phyloP scores from a whole-genome alignment of 2,888 invertebrate species.

The Priocnemis perturbator region DNA sequence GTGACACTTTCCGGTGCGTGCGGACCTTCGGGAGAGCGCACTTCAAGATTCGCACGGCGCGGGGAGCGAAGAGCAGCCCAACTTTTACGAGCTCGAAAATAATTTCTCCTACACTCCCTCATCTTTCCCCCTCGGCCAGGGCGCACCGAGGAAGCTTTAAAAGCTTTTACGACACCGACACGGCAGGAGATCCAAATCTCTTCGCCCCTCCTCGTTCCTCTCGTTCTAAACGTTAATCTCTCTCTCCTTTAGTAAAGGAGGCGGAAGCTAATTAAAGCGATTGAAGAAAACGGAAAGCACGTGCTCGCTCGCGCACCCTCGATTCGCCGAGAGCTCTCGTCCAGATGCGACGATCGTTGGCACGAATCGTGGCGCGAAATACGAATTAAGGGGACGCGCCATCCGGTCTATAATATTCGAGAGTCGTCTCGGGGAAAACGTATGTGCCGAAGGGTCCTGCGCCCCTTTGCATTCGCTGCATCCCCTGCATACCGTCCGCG shows the following conservation, averaged over 20 bases:
- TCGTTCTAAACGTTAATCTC: not conserved
- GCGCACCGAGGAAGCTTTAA: constrained; percentile 34
- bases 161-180: constrained; percentile 42
- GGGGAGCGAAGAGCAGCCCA: too few species aligned
- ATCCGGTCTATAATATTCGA: constrained; percentile 19
- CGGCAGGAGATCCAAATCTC: constrained; percentile 11
- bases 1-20: too few species aligned
- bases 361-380: constrained; percentile 1
- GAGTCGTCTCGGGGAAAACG: constrained; percentile 35
- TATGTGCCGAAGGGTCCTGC: constrained; percentile 16
- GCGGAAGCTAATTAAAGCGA: constrained; percentile 46
- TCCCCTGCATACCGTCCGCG: not conserved
- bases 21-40: too few species aligned
- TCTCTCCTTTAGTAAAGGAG: constrained; percentile 11
- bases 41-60: too few species aligned
- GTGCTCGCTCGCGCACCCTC: constrained; percentile 29
- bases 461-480: constrained; percentile 9
- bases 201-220: constrained; percentile 15
- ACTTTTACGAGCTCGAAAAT: constrained; percentile 43
- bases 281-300: constrained; percentile 28
- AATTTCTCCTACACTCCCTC: constrained; percentile 31
- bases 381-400: constrained; percentile 8
- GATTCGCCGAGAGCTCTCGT: constrained; percentile 11
- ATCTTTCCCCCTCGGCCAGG: not conserved
- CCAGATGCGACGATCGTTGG: not conserved